phyloP scores from a whole-genome alignment of 2,113 vertebrate genomes.

The Cochlearius cochlearius region DNA sequence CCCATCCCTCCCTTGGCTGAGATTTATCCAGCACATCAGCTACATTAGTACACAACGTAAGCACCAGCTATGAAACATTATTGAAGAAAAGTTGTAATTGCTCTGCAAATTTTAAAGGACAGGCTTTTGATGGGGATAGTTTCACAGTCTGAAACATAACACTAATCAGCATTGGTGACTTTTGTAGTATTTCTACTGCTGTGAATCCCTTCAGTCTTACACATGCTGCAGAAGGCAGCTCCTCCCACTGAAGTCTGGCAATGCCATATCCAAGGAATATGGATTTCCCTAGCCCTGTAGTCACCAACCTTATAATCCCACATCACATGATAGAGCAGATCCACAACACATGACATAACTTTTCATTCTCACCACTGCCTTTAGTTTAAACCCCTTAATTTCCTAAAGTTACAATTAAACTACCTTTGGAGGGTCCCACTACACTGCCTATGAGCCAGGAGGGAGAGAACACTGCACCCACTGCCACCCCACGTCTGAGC shows the following conservation, averaged over 20 bases:
- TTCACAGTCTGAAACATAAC: not conserved
- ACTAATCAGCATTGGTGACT: not conserved
- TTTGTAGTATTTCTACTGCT: not conserved
- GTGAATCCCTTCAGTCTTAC: not conserved
- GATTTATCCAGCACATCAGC: not conserved
- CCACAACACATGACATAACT: not conserved
- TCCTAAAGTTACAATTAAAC: not conserved
- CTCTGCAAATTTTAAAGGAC: not conserved
- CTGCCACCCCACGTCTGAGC: not conserved
- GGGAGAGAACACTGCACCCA: not conserved
- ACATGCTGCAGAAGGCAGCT: not conserved
- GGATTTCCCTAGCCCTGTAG: not conserved
- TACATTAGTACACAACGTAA: not conserved
- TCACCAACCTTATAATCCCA: not conserved
- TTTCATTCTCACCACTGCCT: not conserved
- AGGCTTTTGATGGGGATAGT: rapidly evolving
- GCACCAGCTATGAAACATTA: not conserved
- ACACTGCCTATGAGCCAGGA: not conserved
- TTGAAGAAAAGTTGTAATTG: not conserved
- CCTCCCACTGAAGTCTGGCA: not conserved
- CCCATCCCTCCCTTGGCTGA: not conserved
- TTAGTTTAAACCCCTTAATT: not conserved
- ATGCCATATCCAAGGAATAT: not conserved
- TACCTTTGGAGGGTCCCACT: not conserved
- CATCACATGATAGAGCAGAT: not conserved